Evolutionary conservation across 1,140 invertebrate genomes (phyloP), one percentile per base, ranked within the genome.

Genomic region (Drosophila equinoxialis): DNA sequence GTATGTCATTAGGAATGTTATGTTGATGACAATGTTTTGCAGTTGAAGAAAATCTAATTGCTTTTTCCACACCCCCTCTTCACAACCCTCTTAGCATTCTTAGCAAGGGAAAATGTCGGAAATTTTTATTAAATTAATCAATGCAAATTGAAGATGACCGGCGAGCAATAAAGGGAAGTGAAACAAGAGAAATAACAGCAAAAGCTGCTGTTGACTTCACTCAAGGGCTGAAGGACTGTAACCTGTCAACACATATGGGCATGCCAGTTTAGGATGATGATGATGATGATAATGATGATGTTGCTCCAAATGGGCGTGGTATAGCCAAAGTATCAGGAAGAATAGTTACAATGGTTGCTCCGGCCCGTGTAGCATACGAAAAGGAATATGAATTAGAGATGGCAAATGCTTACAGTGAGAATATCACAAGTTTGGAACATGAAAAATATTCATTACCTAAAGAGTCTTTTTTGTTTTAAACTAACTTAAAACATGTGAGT

Each of bases 61-160:
- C 60, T 45, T 59, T 59, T 59, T 20, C 33, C 55, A 39, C 11
- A 6, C 37, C 8, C 37, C 3, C 2, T 11, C 37, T 33, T 11
- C n/a, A 14, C 5, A 30, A 6, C 1, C 30, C 30, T 6, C 30
- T 30, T 30, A 1, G 5, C 30, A 30, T 6, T 0, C 30, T 30
- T 5, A 6, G 6, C 30, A 59, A 68, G 23, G 42, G 17, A 69
- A 42, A 74, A 48, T 33, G 33, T 65, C 6, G 17, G 1, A 48
- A 62, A 58, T 64, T 64, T 63, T 57, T 69, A 61, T 69, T 64
- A 68, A 83, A 79, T 71, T 64, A 79, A 79, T 73, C 66, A 68
- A 83, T 79, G 63, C 37, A 83, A 70, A 72, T 72, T 79, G 39
- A 58, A 70, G 69, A 63, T 70, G 65, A 64, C 70, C 42, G 37